Evolutionary conservation across 2,888 invertebrate species (phyloP).

Genomic region (Mythimna pallens): DNA sequence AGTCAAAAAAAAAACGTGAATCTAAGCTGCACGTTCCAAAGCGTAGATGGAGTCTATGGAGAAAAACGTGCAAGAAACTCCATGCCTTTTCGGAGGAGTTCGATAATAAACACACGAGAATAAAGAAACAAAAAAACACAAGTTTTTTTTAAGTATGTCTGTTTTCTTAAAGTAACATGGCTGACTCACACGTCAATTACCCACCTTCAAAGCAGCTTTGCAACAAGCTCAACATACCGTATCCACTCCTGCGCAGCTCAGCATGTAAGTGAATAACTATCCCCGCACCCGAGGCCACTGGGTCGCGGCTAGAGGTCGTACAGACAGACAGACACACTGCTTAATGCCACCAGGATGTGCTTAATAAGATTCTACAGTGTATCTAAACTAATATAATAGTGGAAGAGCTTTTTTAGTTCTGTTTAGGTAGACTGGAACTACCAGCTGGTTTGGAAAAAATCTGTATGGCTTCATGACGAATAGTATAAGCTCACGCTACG

Average conservation of each 20-base stretch:
- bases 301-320: conserved; percentile 82
- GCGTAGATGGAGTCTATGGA: too few species aligned
- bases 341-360: conserved; percentile 69
- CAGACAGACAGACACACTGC: conserved; percentile 68
- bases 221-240: conserved; percentile 54
- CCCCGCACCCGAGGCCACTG: conserved; percentile 77
- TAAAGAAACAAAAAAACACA: too few species aligned
- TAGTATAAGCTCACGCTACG: too few species aligned
- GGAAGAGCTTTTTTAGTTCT: too few species aligned
- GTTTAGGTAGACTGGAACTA: too few species aligned
- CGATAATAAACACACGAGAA: too few species aligned
- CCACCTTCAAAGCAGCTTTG: conserved; percentile 13
- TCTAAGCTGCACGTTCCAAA: too few species aligned
- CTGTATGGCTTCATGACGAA: too few species aligned
- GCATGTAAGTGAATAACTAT: conserved; percentile 75
- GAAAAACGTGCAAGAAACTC: too few species aligned
- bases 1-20: too few species aligned
- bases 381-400: neutral
- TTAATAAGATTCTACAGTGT: conserved; percentile 36
- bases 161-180: conserved; percentile 4
- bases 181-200: conserved; percentile 15
- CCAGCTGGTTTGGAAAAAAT: too few species aligned
- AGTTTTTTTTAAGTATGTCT: neutral
- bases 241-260: conserved; percentile 58
- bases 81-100: too few species aligned